A percentile compares a stretch with the other conserved stretches of the same genome.
phyloP scores from a whole-genome alignment of 2,797 vertebrate species.

The Myotis planiceps region DNA sequence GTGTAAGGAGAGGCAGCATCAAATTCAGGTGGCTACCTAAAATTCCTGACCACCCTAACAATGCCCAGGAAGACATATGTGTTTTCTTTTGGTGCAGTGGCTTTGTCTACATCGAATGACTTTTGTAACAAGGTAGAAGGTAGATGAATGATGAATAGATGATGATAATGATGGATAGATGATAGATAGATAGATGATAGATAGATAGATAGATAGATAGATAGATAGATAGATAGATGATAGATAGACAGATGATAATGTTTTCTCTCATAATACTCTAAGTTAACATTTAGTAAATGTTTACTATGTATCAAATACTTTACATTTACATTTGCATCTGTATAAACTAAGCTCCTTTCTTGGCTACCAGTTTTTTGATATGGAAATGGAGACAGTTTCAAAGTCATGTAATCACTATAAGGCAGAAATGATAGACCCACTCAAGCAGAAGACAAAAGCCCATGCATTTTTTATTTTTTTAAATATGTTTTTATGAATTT shows the following conservation, averaged over 20 bases:
- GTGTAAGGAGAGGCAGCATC: neutral
- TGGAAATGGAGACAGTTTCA: neutral
- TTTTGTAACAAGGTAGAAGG: neutral
- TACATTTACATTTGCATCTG: neutral
- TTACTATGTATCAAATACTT: neutral
- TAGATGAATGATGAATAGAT: neutral
- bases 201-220: neutral
- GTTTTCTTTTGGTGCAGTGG: neutral
- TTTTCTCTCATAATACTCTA: neutral
- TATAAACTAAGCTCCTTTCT: neutral
- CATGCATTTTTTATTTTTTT: neutral
- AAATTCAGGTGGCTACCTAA: neutral
- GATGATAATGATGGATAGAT: neutral
- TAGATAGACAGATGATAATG: neutral
- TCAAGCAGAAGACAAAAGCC: neutral
- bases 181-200: no score
- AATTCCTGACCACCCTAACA: neutral
- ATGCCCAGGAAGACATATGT: neutral
- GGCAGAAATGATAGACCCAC: neutral
- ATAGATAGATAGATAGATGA: neutral
- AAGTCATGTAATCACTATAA: neutral
- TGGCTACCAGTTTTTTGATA: neutral
- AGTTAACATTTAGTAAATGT: neutral
- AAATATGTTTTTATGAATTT: neutral
- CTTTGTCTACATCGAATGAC: neutral